Conservation (phyloP, 2,113 vertebrate genomes). For the Abramis brama region DNA sequence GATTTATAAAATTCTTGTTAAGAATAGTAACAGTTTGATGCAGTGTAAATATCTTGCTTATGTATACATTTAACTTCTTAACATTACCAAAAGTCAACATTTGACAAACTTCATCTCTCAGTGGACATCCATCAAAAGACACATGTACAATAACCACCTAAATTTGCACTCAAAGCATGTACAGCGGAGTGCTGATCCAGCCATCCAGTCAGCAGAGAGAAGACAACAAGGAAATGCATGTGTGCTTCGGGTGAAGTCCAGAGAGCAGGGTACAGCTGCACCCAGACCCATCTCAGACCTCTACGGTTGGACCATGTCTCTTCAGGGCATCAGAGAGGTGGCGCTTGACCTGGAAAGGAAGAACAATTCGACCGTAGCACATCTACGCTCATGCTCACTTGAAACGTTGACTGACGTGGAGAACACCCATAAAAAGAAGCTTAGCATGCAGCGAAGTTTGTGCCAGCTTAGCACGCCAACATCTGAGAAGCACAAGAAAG, state of each 20-base stretch:
- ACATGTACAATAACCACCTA: constrained; percentile 8
- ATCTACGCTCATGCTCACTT: constrained; percentile 74
- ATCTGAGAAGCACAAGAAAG: constrained; percentile 69
- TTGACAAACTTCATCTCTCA: constrained; percentile 6
- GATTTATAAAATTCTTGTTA: background rate
- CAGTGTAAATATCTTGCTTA: background rate
- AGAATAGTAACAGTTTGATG: background rate
- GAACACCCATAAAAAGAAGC: constrained; percentile 70
- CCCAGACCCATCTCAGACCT: constrained; percentile 59
- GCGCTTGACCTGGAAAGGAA: constrained; percentile 37
- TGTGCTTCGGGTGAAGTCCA: constrained; percentile 60
- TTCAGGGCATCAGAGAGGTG: constrained; percentile 62
- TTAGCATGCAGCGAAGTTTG: constrained; percentile 63
- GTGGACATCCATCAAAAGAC: constrained; percentile 3
- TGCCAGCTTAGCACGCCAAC: constrained; percentile 53
- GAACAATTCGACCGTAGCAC: constrained; percentile 31
- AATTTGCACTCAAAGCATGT: constrained; percentile 67
- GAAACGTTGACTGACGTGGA: constrained; percentile 76
- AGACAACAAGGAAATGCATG: constrained; percentile 63
- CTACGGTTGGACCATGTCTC: constrained; percentile 56
- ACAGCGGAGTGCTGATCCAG: constrained; percentile 64
- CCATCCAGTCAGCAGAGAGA: constrained; percentile 66
- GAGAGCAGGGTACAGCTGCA: constrained; percentile 54
- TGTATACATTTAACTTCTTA: background rate
- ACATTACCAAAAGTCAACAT: background rate